Base-by-base conservation (phyloP, 2,888 invertebrate genomes). In the Nebria salina region DNA sequence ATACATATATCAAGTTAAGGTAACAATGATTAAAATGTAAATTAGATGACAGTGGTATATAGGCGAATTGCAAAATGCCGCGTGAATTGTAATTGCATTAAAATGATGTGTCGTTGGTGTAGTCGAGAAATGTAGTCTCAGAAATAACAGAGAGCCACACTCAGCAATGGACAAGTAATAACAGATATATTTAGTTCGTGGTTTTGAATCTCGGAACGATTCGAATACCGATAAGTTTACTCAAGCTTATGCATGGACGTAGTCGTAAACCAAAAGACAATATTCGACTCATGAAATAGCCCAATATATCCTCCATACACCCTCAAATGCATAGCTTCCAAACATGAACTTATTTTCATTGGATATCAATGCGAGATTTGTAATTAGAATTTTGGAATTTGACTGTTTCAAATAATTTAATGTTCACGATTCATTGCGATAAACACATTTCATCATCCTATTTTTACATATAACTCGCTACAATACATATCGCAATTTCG, bases 11-110 rank as follows among this genome's bases (percentile, higher is more conserved):
- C n/a, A 20, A 70, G 70, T 70, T 0, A 70, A 70, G 11, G 11
- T 15, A 70, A 20, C 25, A 25, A 26, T 70, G 13, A 70, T 70
- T 70, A 20, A 70, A 70, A 70, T 70, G 70, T 34, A 70, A 70
- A 70, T 15, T 11, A 70, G 70, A 34, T 34, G 34, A 70, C 70
- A 34, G 6, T 70, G 2, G 34, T 20, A 70, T 70, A 70, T 26
- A 34, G 11, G 70, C 11, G 15, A 66, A 70, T 25, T 25, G 70
- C 25, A 26, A 20, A 20, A n/a, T 70, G 25, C n/a, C 25, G 13
- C 26, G 25, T 11, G 20, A 7, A 70, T 25, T 13, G 4, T 70
- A 70, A 70, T 15, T 4, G 70, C 70, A 15, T n/a, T 1, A 13
- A n/a, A 66, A 66, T 66, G 66, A 66, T 66, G n/a, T 66, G n/a